Evolutionary conservation across 2,113 vertebrate species (phyloP).

Genomic region (Tauraco erythrolophus): DNA sequence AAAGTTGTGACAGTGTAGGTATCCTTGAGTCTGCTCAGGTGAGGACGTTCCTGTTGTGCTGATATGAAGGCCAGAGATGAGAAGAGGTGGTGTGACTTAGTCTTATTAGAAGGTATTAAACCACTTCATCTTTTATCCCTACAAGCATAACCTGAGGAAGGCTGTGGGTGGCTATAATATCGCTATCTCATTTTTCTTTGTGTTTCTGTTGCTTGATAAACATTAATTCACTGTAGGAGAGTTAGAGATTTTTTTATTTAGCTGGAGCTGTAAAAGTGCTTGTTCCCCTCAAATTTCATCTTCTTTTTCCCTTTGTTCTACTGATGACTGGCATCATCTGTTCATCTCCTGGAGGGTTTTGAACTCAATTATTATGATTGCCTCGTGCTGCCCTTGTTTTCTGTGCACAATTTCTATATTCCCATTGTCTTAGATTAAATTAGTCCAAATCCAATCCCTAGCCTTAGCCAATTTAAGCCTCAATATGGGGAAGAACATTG

Average conservation of each 20-base stretch:
- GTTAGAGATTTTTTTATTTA: slow-evolving; percentile 54
- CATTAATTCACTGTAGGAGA: slow-evolving; percentile 1
- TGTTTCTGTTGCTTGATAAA: slow-evolving; percentile 46
- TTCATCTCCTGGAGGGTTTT: slow-evolving; percentile 15
- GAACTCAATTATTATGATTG: slow-evolving; percentile 24
- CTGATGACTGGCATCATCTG: slow-evolving; percentile 14
- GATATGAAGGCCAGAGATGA: not conserved
- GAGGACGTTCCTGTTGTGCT: not conserved
- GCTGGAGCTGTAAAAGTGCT: slow-evolving; percentile 13
- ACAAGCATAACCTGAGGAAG: not conserved
- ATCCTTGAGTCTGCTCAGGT: not conserved
- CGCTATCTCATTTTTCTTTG: not conserved
- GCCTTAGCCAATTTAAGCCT: not conserved
- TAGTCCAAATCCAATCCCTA: not conserved
- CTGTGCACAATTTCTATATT: slow-evolving; percentile 12
- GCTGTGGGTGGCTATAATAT: slow-evolving; percentile 28
- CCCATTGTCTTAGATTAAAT: slow-evolving; percentile 16
- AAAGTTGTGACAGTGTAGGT: not conserved
- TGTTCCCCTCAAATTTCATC: slow-evolving; percentile 9
- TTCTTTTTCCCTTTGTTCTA: not conserved
- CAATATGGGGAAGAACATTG: not conserved
- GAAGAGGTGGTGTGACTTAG: slow-evolving; percentile 1
- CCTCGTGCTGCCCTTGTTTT: slow-evolving; percentile 31
- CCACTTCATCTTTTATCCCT: slow-evolving; percentile 46
- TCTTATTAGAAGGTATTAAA: slow-evolving; percentile 53